A percentile compares a stretch with the other conserved stretches of the same genome.
phyloP scores from a whole-genome alignment of 2,797 vertebrate species.

The Enteromius treurensis region DNA sequence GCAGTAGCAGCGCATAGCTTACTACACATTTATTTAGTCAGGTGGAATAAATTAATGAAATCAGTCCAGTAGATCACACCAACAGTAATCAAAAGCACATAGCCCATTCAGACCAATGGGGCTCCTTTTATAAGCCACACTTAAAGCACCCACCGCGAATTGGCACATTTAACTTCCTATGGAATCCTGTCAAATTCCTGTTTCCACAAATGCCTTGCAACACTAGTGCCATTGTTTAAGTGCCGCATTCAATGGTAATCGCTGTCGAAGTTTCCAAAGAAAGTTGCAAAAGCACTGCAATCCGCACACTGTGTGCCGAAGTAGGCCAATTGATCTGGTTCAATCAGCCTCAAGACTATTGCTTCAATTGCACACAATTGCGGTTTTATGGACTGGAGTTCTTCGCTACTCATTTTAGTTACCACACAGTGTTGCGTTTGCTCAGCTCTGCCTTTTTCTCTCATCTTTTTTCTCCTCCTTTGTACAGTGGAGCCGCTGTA shows the following conservation, averaged over 20 bases:
- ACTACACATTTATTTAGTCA: conserved; percentile 49
- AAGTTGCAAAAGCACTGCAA: conserved; percentile 59
- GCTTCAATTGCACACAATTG: conserved; percentile 59
- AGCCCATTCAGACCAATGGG: conserved; percentile 46
- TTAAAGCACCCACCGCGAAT: conserved; percentile 55
- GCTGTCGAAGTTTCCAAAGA: conserved; percentile 55
- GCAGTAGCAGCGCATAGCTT: conserved; percentile 43
- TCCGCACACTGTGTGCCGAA: conserved; percentile 45
- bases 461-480: conserved; percentile 55
- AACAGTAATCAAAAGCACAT: conserved; percentile 57
- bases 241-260: conserved; percentile 47
- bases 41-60: conserved; percentile 60
- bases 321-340: conserved; percentile 58
- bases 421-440: conserved; percentile 60
- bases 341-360: conserved; percentile 53
- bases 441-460: conserved; percentile 60
- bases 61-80: conserved; percentile 47
- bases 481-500: conserved; percentile 62
- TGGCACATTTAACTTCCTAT: conserved; percentile 60
- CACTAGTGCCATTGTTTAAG: conserved; percentile 63
- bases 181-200: conserved; percentile 60
- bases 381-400: conserved; percentile 61
- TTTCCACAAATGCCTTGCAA: conserved; percentile 60
- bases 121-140: conserved; percentile 54
- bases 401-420: conserved; percentile 59